Base-by-base conservation (phyloP, 2,797 vertebrate genomes). In the Phataginus tetradactyla region DNA sequence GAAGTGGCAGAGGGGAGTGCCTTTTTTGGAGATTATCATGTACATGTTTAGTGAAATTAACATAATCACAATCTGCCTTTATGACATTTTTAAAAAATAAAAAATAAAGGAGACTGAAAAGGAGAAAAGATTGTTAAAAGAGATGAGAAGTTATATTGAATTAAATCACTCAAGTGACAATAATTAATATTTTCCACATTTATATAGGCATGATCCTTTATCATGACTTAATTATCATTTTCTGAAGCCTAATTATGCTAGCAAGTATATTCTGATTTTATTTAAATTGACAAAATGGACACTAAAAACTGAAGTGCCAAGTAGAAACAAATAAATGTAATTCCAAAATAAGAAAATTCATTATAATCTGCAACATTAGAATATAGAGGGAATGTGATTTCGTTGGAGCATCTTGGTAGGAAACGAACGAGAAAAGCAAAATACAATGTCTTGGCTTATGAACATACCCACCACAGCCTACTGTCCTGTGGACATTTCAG, bases 321-420 rank as follows among this genome's bases (percentile, higher is more conserved):
- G n/a, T 63, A 69, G 4, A 13, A 93, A 11, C 12, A 83, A 81
- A 61, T 2, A 69, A 71, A 69, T 51, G 6, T 27, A n/a, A 95
- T 71, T 96, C 86, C 10, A 17, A 96, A 90, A 57, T 74, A 83
- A 93, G 13, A 42, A 89, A 83, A n/a, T 83, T 2, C 9, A 59
- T 59, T 83, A 93, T 83, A 71, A 39, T 34, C 4, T 39, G 17
- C 6, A 34, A 34, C 23, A 49, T 69, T 86, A 59, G 63, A 72
- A 68, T 7, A 34, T 13, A 42, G 29, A 80, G 13, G 9, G 21
- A 39, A 39, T 18, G 45, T 14, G 13, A 59, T 71, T 91, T 96
- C 13, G 3, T 12, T 49, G 14, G 18, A 59, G 23, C 20, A 29
- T 57, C 59, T 3, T 37, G 4, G 8, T 59, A n/a, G 45, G 8